phyloP scores from a whole-genome alignment of 2,113 vertebrate species.

The Pachypanchax playfairii region DNA sequence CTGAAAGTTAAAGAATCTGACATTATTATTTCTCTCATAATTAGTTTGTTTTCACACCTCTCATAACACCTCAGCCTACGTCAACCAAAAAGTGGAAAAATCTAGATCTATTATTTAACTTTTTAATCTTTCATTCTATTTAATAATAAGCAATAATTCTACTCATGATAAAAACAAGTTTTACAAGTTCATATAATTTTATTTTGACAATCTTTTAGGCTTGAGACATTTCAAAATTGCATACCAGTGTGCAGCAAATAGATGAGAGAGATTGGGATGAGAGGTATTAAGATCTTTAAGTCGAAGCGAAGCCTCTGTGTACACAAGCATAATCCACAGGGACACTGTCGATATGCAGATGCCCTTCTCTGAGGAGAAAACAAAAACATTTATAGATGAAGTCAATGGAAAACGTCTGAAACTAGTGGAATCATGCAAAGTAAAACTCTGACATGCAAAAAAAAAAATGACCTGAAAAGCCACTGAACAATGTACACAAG shows the following conservation, averaged over 20 bases:
- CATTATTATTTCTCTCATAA: background rate
- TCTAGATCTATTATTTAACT: too few species aligned
- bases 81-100: background rate
- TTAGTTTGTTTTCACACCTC: background rate
- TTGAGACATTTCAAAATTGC: background rate
- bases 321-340: slow-evolving; percentile 84
- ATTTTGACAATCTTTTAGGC: background rate
- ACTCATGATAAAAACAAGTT: background rate
- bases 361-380: slow-evolving; percentile 77
- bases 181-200: background rate
- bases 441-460: background rate
- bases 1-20: background rate
- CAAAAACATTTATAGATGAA: background rate
- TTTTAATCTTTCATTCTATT: background rate
- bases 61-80: background rate
- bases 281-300: slow-evolving; percentile 83
- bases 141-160: background rate
- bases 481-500: too few species aligned
- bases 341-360: slow-evolving; percentile 83
- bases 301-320: slow-evolving; percentile 82
- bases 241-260: slow-evolving; percentile 85
- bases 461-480: background rate
- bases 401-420: background rate
- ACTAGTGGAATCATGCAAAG: background rate
- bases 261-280: slow-evolving; percentile 82